phyloP scores from a whole-genome alignment of 2,797 vertebrate genomes.

The Peromyscus eremicus region DNA sequence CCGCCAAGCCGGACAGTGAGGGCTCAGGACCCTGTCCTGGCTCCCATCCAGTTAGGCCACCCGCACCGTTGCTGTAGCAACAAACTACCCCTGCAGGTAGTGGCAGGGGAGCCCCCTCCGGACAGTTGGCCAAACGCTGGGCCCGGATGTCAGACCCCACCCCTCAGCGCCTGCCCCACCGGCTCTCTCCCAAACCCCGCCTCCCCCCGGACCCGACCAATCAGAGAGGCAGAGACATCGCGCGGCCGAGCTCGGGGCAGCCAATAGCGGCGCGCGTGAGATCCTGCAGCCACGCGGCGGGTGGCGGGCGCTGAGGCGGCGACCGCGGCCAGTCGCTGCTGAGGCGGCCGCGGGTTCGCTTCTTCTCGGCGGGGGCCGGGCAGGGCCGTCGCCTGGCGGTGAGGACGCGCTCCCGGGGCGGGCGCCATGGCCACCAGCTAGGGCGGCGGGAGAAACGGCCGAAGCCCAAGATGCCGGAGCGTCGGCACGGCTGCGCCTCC shows the following conservation, averaged over 20 bases:
- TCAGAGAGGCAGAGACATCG: slow-evolving; percentile 80
- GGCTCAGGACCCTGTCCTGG: background rate
- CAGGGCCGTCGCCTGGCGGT: slow-evolving; percentile 78
- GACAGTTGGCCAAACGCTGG: background rate
- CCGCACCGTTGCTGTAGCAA: background rate
- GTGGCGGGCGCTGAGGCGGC: background rate
- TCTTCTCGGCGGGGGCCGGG: slow-evolving; percentile 72
- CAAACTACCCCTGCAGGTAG: background rate
- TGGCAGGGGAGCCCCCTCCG: background rate
- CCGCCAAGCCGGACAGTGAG: too few species aligned
- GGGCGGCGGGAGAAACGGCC: slow-evolving; percentile 13
- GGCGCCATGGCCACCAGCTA: slow-evolving; percentile 58
- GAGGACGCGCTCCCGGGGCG: slow-evolving; percentile 71
- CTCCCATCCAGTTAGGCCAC: background rate
- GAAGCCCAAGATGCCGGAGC: slow-evolving; percentile 76
- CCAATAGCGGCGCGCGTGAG: slow-evolving; percentile 84
- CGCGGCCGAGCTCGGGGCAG: background rate
- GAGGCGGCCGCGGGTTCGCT: slow-evolving; percentile 84
- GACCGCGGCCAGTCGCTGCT: slow-evolving; percentile 73
- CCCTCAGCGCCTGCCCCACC: rapidly evolving
- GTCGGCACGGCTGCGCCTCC: slow-evolving; percentile 64
- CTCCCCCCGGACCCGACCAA: slow-evolving; percentile 73
- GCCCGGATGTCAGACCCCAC: slow-evolving; percentile 3
- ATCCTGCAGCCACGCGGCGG: slow-evolving; percentile 73
- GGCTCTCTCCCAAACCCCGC: background rate